A percentile compares a stretch with the other conserved stretches of the same genome.
Evolutionary conservation across 1,140 invertebrate genomes (phyloP).

Genomic region (Ostrea edulis): DNA sequence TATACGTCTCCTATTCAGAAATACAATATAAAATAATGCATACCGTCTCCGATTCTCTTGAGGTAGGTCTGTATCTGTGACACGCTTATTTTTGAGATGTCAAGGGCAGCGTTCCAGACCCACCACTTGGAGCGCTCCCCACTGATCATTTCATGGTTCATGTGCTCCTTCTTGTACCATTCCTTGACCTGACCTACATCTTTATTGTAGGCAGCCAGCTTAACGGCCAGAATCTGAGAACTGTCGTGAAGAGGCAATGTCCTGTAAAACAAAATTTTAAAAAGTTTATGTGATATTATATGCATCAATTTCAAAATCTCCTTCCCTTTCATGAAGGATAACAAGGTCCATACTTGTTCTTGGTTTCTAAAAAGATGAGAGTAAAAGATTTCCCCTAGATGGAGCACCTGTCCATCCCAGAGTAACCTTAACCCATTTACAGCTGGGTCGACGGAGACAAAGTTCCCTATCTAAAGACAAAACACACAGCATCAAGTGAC

Average conservation of each 20-base stretch:
- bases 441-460: too few species aligned
- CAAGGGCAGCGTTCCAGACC: conserved; percentile 75
- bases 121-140: conserved; percentile 78
- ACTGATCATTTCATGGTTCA: conserved; percentile 73
- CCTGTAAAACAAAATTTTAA: conserved; percentile 56
- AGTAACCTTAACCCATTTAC: too few species aligned
- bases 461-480: too few species aligned
- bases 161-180: conserved; percentile 77
- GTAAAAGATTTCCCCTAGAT: too few species aligned
- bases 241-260: conserved; percentile 75
- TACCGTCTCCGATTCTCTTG: conserved; percentile 74
- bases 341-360: too few species aligned
- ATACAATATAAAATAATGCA: conserved; percentile 15
- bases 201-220: conserved; percentile 72
- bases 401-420: too few species aligned
- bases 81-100: conserved; percentile 68
- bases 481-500: too few species aligned
- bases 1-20: conserved; percentile 74
- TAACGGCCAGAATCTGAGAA: conserved; percentile 76
- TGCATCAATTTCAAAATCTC: background rate
- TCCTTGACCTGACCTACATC: conserved; percentile 69
- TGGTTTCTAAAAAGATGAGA: too few species aligned
- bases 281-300: background rate
- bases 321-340: too few species aligned
- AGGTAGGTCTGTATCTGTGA: conserved; percentile 77